phyloP scores from a whole-genome alignment of 2,888 invertebrate species.

The Caenorhabditis zanzibari region DNA sequence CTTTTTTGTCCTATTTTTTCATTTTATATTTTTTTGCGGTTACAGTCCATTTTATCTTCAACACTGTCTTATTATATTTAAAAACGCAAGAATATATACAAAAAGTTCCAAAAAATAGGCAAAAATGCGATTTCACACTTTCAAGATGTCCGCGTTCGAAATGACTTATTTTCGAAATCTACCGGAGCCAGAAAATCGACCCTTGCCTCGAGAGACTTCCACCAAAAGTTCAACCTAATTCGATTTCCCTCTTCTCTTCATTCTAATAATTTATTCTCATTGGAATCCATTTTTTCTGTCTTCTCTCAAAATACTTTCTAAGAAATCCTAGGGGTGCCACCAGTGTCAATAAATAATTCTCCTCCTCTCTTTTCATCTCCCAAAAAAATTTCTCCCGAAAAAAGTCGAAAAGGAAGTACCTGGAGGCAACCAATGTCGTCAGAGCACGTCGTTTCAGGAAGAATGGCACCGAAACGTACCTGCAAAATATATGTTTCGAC shows the following conservation, averaged over 20 bases:
- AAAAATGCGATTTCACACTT: too few species aligned
- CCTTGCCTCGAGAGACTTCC: too few species aligned
- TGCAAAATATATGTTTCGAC: slow-evolving; percentile 43
- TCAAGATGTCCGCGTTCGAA: too few species aligned
- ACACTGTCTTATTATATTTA: too few species aligned
- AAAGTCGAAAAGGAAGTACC: slow-evolving; percentile 54
- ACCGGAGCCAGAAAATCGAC: too few species aligned
- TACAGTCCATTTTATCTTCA: too few species aligned
- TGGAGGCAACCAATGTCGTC: slow-evolving; percentile 76
- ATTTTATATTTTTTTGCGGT: too few species aligned
- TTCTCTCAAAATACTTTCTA: slow-evolving; percentile 19
- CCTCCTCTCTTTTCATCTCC: slow-evolving; percentile 14
- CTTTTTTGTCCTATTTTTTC: too few species aligned
- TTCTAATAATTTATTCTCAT: slow-evolving; percentile 28
- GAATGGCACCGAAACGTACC: slow-evolving; percentile 82
- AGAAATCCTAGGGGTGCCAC: slow-evolving; percentile 22
- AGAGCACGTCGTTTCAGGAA: slow-evolving; percentile 80
- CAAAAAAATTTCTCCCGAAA: neutral
- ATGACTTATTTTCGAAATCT: too few species aligned
- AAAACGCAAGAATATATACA: too few species aligned
- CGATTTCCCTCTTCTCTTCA: neutral
- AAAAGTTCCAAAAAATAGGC: too few species aligned
- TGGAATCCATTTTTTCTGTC: slow-evolving; percentile 20
- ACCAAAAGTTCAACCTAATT: slow-evolving; percentile 9
- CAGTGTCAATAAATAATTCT: slow-evolving; percentile 53